phyloP scores from a whole-genome alignment of 2,113 vertebrate species.

The Jacana jacana region DNA sequence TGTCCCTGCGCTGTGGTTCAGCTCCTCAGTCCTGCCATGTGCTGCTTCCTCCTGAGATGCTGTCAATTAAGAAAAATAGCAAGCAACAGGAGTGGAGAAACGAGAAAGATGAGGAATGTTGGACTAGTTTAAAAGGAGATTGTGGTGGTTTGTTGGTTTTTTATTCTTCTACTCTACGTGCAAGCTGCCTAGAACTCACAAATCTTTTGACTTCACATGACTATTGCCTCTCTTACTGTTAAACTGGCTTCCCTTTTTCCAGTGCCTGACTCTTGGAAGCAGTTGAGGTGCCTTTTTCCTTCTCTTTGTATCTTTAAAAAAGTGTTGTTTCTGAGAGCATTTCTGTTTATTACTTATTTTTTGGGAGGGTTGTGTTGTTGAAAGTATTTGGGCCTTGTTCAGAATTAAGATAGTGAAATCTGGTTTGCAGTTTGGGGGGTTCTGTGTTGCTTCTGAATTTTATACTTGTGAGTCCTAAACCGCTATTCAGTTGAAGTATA shows the following conservation, averaged over 20 bases:
- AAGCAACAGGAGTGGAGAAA: neutral
- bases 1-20: neutral
- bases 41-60: neutral
- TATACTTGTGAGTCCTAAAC: neutral
- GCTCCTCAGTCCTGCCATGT: neutral
- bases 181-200: neutral
- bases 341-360: neutral
- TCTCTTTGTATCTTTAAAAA: neutral
- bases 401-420: neutral
- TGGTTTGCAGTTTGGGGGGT: neutral
- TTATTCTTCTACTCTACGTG: neutral
- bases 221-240: neutral
- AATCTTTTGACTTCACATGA: fast-evolving
- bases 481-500: neutral
- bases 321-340: neutral
- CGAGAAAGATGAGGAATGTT: neutral
- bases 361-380: neutral
- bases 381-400: neutral
- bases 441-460: neutral
- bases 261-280: neutral
- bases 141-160: neutral
- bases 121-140: neutral
- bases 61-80: neutral
- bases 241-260: neutral
- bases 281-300: neutral